These are phyloP conservation scores for Drosophila limbata DNA, from an alignment of 2,888 invertebrate genomes.

Conservation along the genomic window DNA sequence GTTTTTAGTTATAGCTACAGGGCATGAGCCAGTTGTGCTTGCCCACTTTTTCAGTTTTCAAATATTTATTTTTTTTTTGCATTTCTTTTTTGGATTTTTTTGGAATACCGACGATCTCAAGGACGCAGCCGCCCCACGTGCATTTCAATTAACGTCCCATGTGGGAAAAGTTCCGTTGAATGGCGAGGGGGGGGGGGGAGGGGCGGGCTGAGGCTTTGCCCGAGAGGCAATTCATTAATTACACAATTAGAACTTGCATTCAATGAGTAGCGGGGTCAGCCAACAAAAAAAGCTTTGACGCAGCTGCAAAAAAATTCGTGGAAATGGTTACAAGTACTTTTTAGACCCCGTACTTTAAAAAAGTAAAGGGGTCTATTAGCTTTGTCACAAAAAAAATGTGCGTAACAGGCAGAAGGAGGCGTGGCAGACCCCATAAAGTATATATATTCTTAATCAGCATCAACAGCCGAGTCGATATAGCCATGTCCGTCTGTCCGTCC, in stretches of 20 bases:
- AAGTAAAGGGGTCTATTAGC: no score
- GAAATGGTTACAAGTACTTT: conserved; percentile 34
- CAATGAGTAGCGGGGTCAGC: conserved; percentile 23
- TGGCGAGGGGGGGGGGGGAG: conserved; percentile 4
- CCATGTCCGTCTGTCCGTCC: no score
- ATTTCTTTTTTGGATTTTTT: conserved; percentile 25
- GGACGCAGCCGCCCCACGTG: conserved; percentile 58
- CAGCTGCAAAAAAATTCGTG: conserved; percentile 54
- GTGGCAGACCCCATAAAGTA: no score
- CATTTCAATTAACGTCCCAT: conserved; percentile 70
- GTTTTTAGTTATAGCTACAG: neutral
- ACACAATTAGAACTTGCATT: conserved; percentile 73
- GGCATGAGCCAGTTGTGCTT: neutral
- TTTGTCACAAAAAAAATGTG: no score
- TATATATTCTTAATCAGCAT: no score
- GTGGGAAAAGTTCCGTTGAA: conserved; percentile 38
- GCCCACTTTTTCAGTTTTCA: neutral
- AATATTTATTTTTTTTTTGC: neutral
- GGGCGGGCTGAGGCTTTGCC: conserved; percentile 32
- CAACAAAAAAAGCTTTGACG: conserved; percentile 8
- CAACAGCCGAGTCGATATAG: no score
- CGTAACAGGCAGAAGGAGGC: no score
- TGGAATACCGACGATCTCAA: conserved; percentile 46
- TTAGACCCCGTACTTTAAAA: no score
- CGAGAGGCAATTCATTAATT: conserved; percentile 72